These are phyloP conservation scores for Diplodus sargus DNA, from an alignment of 2,797 vertebrate species.

Conservation along the genomic window DNA sequence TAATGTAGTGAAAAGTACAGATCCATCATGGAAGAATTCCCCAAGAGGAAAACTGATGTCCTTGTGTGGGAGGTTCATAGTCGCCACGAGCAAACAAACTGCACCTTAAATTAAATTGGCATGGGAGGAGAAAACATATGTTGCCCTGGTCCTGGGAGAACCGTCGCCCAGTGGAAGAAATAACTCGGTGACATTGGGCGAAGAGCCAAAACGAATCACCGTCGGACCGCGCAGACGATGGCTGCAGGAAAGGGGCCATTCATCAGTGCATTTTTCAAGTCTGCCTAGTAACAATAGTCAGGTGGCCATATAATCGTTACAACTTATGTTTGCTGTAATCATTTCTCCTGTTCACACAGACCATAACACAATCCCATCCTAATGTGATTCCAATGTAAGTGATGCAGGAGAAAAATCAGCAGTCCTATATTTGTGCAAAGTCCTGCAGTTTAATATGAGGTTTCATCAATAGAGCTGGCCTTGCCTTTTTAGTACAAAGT, in stretches of 20 bases:
- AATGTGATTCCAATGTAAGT: neutral
- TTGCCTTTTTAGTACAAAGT: neutral
- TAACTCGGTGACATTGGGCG: slow-evolving; percentile 54
- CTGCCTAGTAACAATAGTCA: neutral
- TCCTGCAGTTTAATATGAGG: neutral
- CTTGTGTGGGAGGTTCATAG: slow-evolving; percentile 54
- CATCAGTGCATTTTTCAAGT: slow-evolving; percentile 18
- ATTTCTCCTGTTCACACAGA: neutral
- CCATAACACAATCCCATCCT: neutral
- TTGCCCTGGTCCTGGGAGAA: slow-evolving; percentile 59
- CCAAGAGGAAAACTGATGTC: slow-evolving; percentile 46
- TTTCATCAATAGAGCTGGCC: neutral
- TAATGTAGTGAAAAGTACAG: neutral
- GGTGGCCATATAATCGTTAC: neutral
- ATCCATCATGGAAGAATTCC: slow-evolving; percentile 32
- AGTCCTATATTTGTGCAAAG: neutral
- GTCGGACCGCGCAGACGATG: slow-evolving; percentile 16
- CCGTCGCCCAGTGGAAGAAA: slow-evolving; percentile 54
- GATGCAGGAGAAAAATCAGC: neutral
- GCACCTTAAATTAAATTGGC: slow-evolving; percentile 66
- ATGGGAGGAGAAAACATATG: slow-evolving; percentile 63
- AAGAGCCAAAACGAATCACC: slow-evolving; percentile 48
- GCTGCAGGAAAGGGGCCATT: slow-evolving; percentile 34
- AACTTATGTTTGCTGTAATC: neutral
- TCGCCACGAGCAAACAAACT: slow-evolving; percentile 64